Conservation (phyloP, 1,140 invertebrate species). For the Megathymus violae region DNA sequence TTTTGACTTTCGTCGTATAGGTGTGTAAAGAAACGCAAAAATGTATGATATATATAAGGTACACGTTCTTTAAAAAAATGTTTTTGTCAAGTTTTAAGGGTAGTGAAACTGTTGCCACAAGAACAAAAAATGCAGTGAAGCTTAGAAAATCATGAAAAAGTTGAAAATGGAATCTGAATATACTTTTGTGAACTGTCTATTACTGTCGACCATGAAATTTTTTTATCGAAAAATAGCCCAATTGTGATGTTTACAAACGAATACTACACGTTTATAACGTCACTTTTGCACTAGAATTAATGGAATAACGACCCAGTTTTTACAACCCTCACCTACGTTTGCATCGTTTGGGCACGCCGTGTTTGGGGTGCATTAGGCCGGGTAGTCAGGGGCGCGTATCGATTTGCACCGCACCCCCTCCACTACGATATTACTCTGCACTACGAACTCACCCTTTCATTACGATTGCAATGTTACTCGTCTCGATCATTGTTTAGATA, state of each 20-base stretch:
- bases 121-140: too few species aligned
- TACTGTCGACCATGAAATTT: too few species aligned
- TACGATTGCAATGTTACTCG: conserved; percentile 64
- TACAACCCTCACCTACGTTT: conserved; percentile 49
- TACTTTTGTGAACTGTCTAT: too few species aligned
- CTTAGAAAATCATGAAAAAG: too few species aligned
- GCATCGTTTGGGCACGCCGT: conserved; percentile 44
- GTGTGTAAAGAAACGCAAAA: too few species aligned
- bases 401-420: conserved; percentile 61
- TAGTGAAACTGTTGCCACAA: too few species aligned
- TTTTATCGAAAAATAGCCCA: too few species aligned
- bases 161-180: too few species aligned
- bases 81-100: too few species aligned
- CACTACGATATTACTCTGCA: conserved; percentile 64
- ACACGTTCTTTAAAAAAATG: too few species aligned
- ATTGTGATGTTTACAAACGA: background rate
- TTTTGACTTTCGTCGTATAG: too few species aligned
- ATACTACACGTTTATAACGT: background rate
- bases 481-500: conserved; percentile 65
- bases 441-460: conserved; percentile 65
- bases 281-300: conserved; percentile 11
- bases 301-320: conserved; percentile 54
- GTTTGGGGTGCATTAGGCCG: conserved; percentile 74
- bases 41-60: too few species aligned
- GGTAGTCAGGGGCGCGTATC: conserved; percentile 69